Base-by-base conservation (phyloP, 2,888 invertebrate species). In the Latrodectus elegans region DNA sequence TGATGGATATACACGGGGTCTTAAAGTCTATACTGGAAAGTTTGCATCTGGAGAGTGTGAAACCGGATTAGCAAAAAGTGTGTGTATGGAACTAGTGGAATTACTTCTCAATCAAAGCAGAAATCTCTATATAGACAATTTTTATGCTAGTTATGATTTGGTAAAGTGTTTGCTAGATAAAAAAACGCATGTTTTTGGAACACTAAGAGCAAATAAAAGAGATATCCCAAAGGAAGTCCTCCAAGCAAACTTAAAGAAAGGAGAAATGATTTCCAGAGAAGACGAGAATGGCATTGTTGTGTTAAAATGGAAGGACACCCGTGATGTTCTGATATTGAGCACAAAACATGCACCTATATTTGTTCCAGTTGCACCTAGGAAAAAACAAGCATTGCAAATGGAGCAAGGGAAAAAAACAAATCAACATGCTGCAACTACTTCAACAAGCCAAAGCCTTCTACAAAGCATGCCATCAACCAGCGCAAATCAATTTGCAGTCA, bases 1-100 rank as follows among this genome's bases (percentile, higher is more conserved):
- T 71, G 87, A 90, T 72, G 89, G 87, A 26, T 87, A 87, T 60
- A 87, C 87, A 52, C 89, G 74, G 55, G 74, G 10, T 14, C n/a
- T n/a, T 11, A 74, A 74, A 74, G 52, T 74, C 14, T 74, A 74
- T 55, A 52, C 55, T 52, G 55, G 74, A 15, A 74, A 74, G 17
- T 74, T 55, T 52, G 74, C 72, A 11, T n/a, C 11, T 11, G 72
- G 72, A 22, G 26, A 22, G 15, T 4, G 72, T 22, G 72, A 72
- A 72, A 72, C 72, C 14, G 72, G 72, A 72, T 72, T 72, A 26
- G 72, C 72, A 38, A n/a, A 72, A n/a, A 72, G 26, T 38, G 72
- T 72, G 49, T 72, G 72, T 72, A 4, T 72, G 12, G 14, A 72
- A n/a, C 72, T 72, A 9, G 72, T 49, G 26, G 72, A 72, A 38